These are phyloP conservation scores for Sturnus vulgaris DNA, from an alignment of 2,113 vertebrate genomes.

Conservation along the genomic window DNA sequence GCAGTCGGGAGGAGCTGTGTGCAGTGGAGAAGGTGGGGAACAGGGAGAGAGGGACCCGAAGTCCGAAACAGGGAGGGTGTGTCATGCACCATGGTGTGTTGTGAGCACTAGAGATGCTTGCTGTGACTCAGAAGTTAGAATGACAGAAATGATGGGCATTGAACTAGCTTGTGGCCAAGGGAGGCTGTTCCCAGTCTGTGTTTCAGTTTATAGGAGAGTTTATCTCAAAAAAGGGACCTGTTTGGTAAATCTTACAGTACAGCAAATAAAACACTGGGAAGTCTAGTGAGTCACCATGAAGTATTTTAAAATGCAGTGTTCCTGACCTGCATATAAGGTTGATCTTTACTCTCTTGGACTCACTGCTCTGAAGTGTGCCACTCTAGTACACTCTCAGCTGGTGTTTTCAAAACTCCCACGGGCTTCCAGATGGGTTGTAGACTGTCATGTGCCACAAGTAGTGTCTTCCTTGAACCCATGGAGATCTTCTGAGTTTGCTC, in stretches of 20 bases:
- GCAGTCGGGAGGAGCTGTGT: neutral
- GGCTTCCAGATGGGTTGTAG: neutral
- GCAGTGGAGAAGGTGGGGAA: accelerated
- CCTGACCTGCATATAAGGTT: neutral
- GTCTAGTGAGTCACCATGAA: neutral
- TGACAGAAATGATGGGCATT: neutral
- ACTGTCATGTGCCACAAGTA: neutral
- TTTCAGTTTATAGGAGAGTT: neutral
- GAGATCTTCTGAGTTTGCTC: neutral
- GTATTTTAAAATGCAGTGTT: neutral
- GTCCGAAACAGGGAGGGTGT: accelerated
- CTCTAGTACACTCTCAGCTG: accelerated
- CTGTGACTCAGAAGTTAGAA: neutral
- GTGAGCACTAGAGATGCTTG: neutral
- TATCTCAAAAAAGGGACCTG: neutral
- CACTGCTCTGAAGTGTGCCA: accelerated
- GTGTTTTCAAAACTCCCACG: neutral
- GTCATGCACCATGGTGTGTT: neutral
- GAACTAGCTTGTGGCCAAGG: neutral
- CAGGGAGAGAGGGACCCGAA: neutral
- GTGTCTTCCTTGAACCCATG: neutral
- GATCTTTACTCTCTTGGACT: neutral
- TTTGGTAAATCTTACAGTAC: neutral
- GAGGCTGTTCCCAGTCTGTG: neutral
- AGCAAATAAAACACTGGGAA: neutral